Conservation (phyloP, 35 echinoderm and acorn worm genomes). For the Nesometra sesokonis region DNA sequence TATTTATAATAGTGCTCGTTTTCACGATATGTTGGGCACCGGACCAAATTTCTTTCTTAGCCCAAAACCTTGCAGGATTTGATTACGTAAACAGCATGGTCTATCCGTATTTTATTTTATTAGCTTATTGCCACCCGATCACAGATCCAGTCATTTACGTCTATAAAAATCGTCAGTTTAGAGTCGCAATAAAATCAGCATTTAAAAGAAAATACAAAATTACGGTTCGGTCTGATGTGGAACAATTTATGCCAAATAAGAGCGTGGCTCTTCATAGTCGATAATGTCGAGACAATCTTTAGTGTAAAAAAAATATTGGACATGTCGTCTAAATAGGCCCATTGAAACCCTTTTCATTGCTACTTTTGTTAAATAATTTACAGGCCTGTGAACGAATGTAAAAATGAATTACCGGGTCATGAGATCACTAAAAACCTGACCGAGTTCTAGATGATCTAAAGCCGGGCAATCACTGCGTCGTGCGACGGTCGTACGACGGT, state of each 20-base stretch:
- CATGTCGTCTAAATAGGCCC: too few species aligned
- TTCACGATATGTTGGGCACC: slow-evolving; percentile 95
- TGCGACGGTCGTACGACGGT: too few species aligned
- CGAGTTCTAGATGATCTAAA: too few species aligned
- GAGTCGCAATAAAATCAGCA: slow-evolving; percentile 46
- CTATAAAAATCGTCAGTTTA: slow-evolving; percentile 72
- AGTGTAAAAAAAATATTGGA: too few species aligned
- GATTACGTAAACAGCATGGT: slow-evolving; percentile 61
- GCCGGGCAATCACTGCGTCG: too few species aligned
- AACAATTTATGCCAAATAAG: background rate
- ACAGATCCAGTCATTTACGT: slow-evolving; percentile 95
- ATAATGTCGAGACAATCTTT: too few species aligned
- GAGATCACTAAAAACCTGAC: too few species aligned
- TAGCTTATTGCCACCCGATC: slow-evolving; percentile 79
- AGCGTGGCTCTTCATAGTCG: background rate
- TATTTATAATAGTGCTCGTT: slow-evolving; percentile 54
- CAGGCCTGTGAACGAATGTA: too few species aligned
- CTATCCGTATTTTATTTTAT: slow-evolving; percentile 75
- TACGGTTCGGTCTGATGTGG: background rate
- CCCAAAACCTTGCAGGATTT: slow-evolving; percentile 64
- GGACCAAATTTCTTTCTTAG: slow-evolving; percentile 84
- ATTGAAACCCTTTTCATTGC: too few species aligned
- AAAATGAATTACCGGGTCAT: too few species aligned
- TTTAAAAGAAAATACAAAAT: slow-evolving; percentile 11
- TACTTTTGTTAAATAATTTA: too few species aligned